Evolutionary conservation across 2,888 invertebrate genomes (phyloP).

Genomic region (Drosophila affinis): DNA sequence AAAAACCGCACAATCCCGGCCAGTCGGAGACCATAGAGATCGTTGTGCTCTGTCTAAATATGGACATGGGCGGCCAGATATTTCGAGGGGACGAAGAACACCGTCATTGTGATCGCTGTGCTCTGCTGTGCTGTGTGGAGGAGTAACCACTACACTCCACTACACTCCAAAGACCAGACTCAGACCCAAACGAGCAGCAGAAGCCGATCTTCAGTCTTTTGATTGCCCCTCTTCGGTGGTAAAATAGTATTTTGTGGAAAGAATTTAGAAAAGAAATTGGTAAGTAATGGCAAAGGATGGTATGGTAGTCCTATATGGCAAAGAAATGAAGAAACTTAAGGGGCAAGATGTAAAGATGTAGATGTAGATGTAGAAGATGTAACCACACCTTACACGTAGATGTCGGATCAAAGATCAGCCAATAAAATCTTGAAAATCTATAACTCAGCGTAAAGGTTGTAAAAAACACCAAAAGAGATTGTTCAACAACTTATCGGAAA

Average conservation of each 20-base stretch:
- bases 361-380: too few relatives aligned
- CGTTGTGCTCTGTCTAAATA: slow-evolving; percentile 48
- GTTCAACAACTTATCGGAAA: slow-evolving; percentile 11
- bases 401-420: not conserved
- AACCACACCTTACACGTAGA: not conserved
- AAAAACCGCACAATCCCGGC: slow-evolving; percentile 31
- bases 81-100: slow-evolving; percentile 37
- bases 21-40: slow-evolving; percentile 15
- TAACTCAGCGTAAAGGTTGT: not conserved
- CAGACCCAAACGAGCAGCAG: slow-evolving; percentile 8
- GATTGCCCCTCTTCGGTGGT: slow-evolving; percentile 15
- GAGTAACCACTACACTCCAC: slow-evolving; percentile 27
- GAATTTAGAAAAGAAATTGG: slow-evolving; percentile 18
- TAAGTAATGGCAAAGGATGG: slow-evolving; percentile 10
- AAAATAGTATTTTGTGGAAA: slow-evolving; percentile 11
- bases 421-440: slow-evolving; percentile 6
- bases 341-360: too few relatives aligned
- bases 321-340: too few relatives aligned
- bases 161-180: not conserved
- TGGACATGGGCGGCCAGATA: slow-evolving; percentile 57
- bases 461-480: slow-evolving; percentile 22
- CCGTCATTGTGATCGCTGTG: slow-evolving; percentile 35
- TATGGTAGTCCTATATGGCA: not conserved
- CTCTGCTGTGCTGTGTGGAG: slow-evolving; percentile 26
- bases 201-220: slow-evolving; percentile 35